phyloP scores from a whole-genome alignment of 1,140 invertebrate genomes.

The Solenopsis invicta region DNA sequence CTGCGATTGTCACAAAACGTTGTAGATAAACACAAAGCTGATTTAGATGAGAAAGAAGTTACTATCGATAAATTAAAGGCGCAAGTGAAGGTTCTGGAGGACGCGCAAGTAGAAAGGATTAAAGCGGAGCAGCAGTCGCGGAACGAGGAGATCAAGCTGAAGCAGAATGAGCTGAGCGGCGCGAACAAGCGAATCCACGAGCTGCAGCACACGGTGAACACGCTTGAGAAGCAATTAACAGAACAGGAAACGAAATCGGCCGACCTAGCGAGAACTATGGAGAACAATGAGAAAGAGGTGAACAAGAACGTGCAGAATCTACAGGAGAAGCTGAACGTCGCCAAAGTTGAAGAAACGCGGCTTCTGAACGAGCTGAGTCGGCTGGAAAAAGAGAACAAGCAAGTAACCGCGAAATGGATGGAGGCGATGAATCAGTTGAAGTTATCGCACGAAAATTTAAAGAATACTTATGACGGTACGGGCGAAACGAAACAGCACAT shows the following conservation, averaged over 20 bases:
- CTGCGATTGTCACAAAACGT: slow-evolving; percentile 45
- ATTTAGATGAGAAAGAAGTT: slow-evolving; percentile 68
- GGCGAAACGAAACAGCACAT: slow-evolving; percentile 71
- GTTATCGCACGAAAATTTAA: slow-evolving; percentile 80
- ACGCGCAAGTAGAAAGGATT: slow-evolving; percentile 63
- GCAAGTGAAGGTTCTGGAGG: slow-evolving; percentile 70
- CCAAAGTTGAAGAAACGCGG: slow-evolving; percentile 74
- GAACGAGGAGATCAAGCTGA: slow-evolving; percentile 69
- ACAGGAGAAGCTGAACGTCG: slow-evolving; percentile 79
- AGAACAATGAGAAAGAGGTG: slow-evolving; percentile 78
- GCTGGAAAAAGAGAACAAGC: slow-evolving; percentile 83
- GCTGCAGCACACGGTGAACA: slow-evolving; percentile 69
- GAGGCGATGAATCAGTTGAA: slow-evolving; percentile 80
- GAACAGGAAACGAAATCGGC: slow-evolving; percentile 77
- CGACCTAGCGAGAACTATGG: slow-evolving; percentile 67
- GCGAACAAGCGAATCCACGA: slow-evolving; percentile 69
- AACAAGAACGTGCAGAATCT: slow-evolving; percentile 78
- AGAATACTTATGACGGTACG: slow-evolving; percentile 80
- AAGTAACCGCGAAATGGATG: slow-evolving; percentile 78
- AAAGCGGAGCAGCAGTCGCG: slow-evolving; percentile 66
- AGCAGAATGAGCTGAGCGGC: slow-evolving; percentile 69
- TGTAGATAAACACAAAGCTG: slow-evolving; percentile 60
- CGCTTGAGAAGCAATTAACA: slow-evolving; percentile 73
- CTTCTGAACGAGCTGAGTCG: slow-evolving; percentile 78
- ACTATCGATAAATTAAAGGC: slow-evolving; percentile 69